Percentiles rank a stretch among this genome's conserved stretches.
Evolutionary conservation across 2,113 vertebrate species (phyloP).

Genomic region (Dinomys branickii): DNA sequence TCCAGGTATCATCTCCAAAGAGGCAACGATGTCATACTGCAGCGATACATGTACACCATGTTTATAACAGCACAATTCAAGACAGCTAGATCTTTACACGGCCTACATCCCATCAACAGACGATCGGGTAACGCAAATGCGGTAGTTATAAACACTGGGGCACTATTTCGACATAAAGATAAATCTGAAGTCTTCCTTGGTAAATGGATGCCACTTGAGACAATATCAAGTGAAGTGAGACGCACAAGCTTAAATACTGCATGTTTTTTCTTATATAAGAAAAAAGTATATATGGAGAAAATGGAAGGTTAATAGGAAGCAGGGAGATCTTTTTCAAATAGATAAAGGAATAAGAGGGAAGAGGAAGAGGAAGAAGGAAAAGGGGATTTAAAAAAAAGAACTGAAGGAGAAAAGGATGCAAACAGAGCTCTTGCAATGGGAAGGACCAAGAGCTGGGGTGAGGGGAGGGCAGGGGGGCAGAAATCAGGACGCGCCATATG

Average conservation of each 20-base stretch:
- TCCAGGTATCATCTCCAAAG: neutral
- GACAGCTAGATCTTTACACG: neutral
- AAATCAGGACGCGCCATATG: neutral
- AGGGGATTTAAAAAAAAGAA: neutral
- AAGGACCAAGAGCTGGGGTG: neutral
- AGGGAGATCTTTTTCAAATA: neutral
- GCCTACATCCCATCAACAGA: neutral
- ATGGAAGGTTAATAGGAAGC: neutral
- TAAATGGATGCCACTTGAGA: neutral
- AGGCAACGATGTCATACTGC: neutral
- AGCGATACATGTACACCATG: neutral
- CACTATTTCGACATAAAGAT: neutral
- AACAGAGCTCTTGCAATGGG: neutral
- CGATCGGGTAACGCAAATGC: neutral
- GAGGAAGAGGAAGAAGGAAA: neutral
- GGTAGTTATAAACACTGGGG: neutral
- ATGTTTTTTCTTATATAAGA: neutral
- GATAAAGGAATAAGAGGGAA: neutral
- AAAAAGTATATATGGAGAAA: neutral
- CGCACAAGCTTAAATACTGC: neutral
- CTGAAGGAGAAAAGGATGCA: neutral
- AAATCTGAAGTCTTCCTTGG: neutral
- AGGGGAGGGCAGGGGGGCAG: neutral
- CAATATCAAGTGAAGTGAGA: neutral
- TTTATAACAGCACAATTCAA: neutral